Evolutionary conservation across 1,140 invertebrate species (phyloP), one percentile per base, ranked within the genome.

Genomic region (Pararge aegeria): DNA sequence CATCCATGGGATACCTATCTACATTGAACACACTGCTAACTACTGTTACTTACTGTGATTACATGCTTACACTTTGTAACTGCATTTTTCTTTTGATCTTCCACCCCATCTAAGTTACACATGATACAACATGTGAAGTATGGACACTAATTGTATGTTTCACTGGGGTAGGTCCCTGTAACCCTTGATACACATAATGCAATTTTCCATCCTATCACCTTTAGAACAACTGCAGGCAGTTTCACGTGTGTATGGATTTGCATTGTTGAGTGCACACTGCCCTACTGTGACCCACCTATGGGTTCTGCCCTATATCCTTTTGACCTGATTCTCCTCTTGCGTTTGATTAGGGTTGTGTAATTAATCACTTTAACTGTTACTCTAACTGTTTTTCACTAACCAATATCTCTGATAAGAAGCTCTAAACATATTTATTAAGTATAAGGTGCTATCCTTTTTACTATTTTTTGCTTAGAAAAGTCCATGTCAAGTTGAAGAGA

Each of bases 141-240:
- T 24, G 24, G 2, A 24, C 7, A 24, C 24, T 4, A 24, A n/a
- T n/a, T 18, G 40, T 4, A 27, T 27, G 4, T 9, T 7, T 7
- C 10, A 9, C 5, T 4, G 27, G 27, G 27, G 7, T 50, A 42
- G 55, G 4, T 56, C 20, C 67, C 5, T 18, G n/a, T n/a, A n/a
- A n/a, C n/a, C n/a, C 38, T 0, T 15, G 68, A 66, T 70, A 64
- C 64, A 54, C 66, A 68, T 73, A 73, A 76, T 34, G 76, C 51
- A 75, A 79, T 85, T 85, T 81, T 83, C 75, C 80, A 66, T 69
- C 49, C 71, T 68, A 68, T 70, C 71, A 78, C 66, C 71, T 81
- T 64, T 64, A 55, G 59, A 64, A 73, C 57, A 70, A 72, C 49
- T 76, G 68, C 74, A 75, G 53, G 56, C 55, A 61, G 44, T 61